Base-by-base conservation (phyloP, 2,797 vertebrate genomes). In the Setipinna tenuifilis region DNA sequence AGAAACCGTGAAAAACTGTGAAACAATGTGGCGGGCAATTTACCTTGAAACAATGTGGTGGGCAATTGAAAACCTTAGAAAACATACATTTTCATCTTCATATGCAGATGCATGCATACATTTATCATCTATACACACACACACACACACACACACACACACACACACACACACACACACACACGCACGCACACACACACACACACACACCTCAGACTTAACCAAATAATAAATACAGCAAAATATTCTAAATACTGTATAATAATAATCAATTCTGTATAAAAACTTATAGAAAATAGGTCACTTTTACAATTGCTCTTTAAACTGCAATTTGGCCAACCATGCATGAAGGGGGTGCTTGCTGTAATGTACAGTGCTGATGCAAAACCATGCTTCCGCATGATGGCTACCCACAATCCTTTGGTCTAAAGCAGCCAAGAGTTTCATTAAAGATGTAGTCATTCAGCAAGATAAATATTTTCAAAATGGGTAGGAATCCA, bases 251-350 rank as follows among this genome's bases (percentile, higher is more conserved):
- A 35, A 85, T 87, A 10, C 25, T 65, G 11, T 28, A 31, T 71
- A n/a, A n/a, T n/a, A n/a, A n/a, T n/a, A n/a, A n/a, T n/a, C n/a
- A n/a, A n/a, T n/a, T n/a, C 86, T 16, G 25, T 3, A 80, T 90
- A 94, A 95, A 94, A 93, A 94, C 94, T 95, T 95, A 94, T 94
- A 93, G 94, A 93, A 95, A 94, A 95, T 94, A 94, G 95, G 94
- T 94, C 95, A 94, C 92, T 90, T 93, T 94, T 92, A 93, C 94
- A 89, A 90, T 91, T 95, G 92, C 90, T 93, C 94, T 94, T 95
- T 95, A 95, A 95, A 95, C 94, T 95, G 95, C 95, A 93, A 90
- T 95, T 95, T 95, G 94, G 92, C 92, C 95, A 95, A 95, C 96
- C 94, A 94, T 92, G 95, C 94, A 92, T 95, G 95, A 95, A 95